Evolutionary conservation across 2,113 vertebrate species (phyloP), one percentile per base, ranked within the genome.

Genomic region (Eudyptes chrysolophus): DNA sequence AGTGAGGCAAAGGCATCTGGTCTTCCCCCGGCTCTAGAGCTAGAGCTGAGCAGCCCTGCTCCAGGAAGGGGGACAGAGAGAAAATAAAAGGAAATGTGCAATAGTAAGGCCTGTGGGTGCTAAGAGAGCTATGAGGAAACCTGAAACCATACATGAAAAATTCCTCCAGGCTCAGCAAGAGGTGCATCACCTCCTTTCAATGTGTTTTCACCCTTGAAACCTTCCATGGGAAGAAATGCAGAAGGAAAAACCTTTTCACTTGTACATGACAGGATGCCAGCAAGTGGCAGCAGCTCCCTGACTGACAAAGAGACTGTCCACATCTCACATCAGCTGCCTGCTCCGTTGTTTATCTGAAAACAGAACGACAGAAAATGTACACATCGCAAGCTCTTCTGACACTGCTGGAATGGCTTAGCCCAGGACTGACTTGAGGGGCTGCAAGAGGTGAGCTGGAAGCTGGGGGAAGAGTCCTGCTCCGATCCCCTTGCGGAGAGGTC

Each of bases 231-330:
- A 83, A 77, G 79, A 94, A 88, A 90, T 13, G 11, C 22, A 79
- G 55, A 58, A 52, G 17, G 51, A 30, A 91, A 89, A 82, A 60
- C 75, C 42, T 94, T 93, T 94, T 58, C 69, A 26, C 46, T 88
- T 12, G 34, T 70, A 46, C 87, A 16, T n/a, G 75, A 62, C 13
- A 49, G 76, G 94, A 91, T 87, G 80, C 84, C 92, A 97, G 96
- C 82, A 96, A 96, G 94, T 83, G 95, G 91, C 95, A 97, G 96
- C 95, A 96, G 87, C 95, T 90, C 84, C 92, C 80, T 94, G 92
- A 55, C 44, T 75, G 87, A 84, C 94, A 88, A 48, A 84, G 82
- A 80, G 61, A 18, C 44, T 75, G 82, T 66, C 89, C 80, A 88
- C 57, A 22, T 89, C 57, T 61, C 66, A 10, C 66, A 80, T 89